Conservation (phyloP, 2,888 invertebrate species). For the Deilephila elpenor region DNA sequence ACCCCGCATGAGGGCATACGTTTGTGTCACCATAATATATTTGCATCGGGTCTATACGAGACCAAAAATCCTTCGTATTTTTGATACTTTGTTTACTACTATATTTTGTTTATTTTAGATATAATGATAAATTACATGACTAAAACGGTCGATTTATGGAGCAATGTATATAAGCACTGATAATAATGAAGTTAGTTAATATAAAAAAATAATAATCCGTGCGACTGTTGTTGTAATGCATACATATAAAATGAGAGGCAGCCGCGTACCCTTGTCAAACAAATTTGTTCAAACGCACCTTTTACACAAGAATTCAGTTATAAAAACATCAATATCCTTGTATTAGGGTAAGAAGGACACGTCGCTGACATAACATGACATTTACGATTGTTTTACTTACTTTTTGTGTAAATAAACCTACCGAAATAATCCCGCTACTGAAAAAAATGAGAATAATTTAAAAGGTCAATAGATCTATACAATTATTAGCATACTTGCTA, state of each 20-base stretch:
- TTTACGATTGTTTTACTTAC: not conserved
- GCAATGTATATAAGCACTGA: not conserved
- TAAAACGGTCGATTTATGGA: not conserved
- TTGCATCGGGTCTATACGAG: too few species aligned
- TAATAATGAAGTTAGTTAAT: not conserved
- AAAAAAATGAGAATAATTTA: too few species aligned
- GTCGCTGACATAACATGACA: not conserved
- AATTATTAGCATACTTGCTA: too few species aligned
- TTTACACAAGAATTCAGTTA: conserved; percentile 37
- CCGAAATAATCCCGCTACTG: too few species aligned
- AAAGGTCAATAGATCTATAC: too few species aligned
- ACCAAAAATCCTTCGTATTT: too few species aligned
- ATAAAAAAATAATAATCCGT: not conserved
- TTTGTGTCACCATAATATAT: too few species aligned
- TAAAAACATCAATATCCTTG: conserved; percentile 27
- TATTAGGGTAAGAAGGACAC: not conserved
- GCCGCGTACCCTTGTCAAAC: conserved; percentile 59
- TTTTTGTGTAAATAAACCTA: not conserved
- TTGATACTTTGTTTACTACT: too few species aligned
- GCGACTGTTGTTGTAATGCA: not conserved
- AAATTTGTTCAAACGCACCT: conserved; percentile 55
- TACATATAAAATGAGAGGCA: conserved; percentile 4
- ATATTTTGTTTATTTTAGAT: too few species aligned
- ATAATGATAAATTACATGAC: too few species aligned
- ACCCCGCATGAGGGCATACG: too few species aligned